A percentile compares a stretch with the other conserved stretches of the same genome.
Conservation (phyloP, 2,888 invertebrate species). For the Plagodis dolabraria region DNA sequence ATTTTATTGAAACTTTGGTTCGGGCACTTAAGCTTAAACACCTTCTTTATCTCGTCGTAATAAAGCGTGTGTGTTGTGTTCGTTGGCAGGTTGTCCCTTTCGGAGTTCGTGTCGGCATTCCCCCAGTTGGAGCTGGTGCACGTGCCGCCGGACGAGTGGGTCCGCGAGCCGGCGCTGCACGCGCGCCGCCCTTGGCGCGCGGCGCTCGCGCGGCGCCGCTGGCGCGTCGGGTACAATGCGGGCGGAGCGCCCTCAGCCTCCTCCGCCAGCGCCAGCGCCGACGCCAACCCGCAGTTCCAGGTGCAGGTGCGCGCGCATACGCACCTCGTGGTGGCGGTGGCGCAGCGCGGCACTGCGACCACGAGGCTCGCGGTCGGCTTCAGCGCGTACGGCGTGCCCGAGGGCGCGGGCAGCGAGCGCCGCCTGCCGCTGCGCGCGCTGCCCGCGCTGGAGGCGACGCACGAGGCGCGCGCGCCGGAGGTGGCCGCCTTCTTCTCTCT, state of each 20-base stretch:
- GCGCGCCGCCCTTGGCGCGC: background rate
- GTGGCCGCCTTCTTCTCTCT: conserved; percentile 14
- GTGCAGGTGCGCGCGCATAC: background rate
- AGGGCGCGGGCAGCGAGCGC: background rate
- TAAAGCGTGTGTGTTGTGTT: too few species aligned
- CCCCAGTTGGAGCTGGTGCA: background rate
- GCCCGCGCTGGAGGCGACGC: background rate
- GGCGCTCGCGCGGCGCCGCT: background rate
- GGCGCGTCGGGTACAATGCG: background rate
- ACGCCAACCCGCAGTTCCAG: background rate
- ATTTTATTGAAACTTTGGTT: too few species aligned
- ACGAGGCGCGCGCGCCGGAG: conserved; percentile 12
- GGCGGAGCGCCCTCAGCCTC: background rate
- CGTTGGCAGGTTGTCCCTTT: background rate
- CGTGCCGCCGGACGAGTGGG: background rate
- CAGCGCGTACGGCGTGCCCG: background rate
- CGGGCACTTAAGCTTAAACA: too few species aligned
- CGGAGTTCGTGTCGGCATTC: background rate
- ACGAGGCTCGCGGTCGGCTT: background rate
- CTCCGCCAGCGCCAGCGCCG: background rate
- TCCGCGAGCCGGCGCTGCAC: background rate
- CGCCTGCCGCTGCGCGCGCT: background rate
- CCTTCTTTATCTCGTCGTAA: too few species aligned
- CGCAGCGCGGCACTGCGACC: background rate
- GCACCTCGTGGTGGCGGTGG: background rate